Base-by-base conservation (phyloP, 1,140 invertebrate species). In the Rhynchophorus ferrugineus region DNA sequence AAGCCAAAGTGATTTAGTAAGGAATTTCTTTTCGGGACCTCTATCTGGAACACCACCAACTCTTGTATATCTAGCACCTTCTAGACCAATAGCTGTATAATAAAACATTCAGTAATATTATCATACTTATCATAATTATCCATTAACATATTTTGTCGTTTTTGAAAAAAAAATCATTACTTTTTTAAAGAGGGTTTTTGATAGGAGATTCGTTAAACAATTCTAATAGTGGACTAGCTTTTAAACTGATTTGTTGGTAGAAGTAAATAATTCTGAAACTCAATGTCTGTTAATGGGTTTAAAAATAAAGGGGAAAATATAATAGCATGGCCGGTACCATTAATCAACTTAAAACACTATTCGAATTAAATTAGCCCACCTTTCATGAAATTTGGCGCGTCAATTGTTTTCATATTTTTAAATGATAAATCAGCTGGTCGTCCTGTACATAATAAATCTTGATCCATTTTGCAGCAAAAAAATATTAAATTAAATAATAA, bases 1-100 rank as follows among this genome's bases (percentile, higher is more conserved):
- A 18, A 78, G 54, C 76, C 76, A 78, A 3, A 78, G 49, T 0
- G 75, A 67, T 54, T 65, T 67, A 1, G 75, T 75, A n/a, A 76
- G 42, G 44, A 71, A 75, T 37, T 69, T 67, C 16, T 63, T 64
- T 16, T 62, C 59, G 0, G 61, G 17, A 1, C 69, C 69, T 37
- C 63, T 53, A 1, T 63, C 54, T 1, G 74, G 74, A 3, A 70
- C 43, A 53, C 67, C 67, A 11, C 72, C 65, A 0, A 69, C 63
- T 16, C 75, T 63, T 0, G 61, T 59, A 0, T 55, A 57, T 29
- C 66, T 42, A 2, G 62, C 66, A 7, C 54, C 56, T 52, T 59
- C 59, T 14, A 60, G 42, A 11, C 61, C 63, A 33, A 62, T 56
- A 19, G 33, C 62, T 64, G 18, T 11, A 61, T 46, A 45, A 18